A percentile compares a stretch with the other conserved stretches of the same genome.
Evolutionary conservation across 1,140 invertebrate genomes (phyloP).

Genomic region (Epicauta chinensis): DNA sequence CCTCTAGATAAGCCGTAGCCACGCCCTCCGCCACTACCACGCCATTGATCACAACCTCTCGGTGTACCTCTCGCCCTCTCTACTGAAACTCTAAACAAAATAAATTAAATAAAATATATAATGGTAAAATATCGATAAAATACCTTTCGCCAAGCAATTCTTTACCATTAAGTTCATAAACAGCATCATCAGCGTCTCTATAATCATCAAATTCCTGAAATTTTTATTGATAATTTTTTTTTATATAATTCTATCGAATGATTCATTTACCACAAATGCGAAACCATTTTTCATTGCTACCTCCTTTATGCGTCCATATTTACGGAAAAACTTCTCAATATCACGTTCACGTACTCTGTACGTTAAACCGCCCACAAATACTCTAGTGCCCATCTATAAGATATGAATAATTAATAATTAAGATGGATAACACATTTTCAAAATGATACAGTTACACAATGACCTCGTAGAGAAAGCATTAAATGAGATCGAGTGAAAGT

Average conservation of each 20-base stretch:
- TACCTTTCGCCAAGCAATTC: constrained; percentile 81
- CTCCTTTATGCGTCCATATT: constrained; percentile 93
- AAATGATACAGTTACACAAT: too few relatives aligned
- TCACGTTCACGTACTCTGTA: constrained; percentile 94
- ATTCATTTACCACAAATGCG: constrained; percentile 73
- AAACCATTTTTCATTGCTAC: constrained; percentile 98
- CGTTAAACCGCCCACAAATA: constrained; percentile 92
- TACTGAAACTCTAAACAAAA: constrained; percentile 65
- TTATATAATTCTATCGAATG: not conserved
- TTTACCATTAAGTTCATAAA: constrained; percentile 96
- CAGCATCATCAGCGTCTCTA: constrained; percentile 96
- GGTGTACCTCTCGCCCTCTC: constrained; percentile 76
- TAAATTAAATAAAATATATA: constrained; percentile 1
- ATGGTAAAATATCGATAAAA: not conserved
- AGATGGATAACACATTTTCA: too few relatives aligned
- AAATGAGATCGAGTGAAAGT: too few relatives aligned
- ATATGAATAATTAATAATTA: not conserved
- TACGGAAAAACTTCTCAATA: constrained; percentile 96
- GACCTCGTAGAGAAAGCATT: too few relatives aligned
- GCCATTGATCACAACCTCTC: constrained; percentile 48
- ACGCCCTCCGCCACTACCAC: constrained; percentile 29
- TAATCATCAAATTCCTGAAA: constrained; percentile 89
- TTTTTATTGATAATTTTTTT: too few relatives aligned
- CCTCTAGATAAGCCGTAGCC: constrained; percentile 29
- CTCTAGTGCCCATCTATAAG: constrained; percentile 66